Percentiles rank a stretch among this genome's conserved stretches.
These are phyloP conservation scores for Tyrannus savana DNA, from an alignment of 2,113 vertebrate genomes.

Conservation along the genomic window DNA sequence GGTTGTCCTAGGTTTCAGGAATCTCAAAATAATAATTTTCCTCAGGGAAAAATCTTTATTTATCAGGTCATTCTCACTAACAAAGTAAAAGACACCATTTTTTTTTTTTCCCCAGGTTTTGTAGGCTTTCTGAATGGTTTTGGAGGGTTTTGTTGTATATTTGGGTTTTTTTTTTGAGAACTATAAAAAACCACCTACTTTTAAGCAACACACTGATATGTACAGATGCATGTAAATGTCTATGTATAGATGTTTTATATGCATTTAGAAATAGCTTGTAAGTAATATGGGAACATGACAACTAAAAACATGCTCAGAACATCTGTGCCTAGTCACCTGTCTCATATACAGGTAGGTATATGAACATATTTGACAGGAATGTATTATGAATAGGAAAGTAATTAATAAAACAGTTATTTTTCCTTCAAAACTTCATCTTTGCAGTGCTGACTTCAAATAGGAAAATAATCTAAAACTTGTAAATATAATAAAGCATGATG, in stretches of 20 bases:
- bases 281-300: not conserved
- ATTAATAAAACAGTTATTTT: not conserved
- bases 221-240: not conserved
- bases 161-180: not conserved
- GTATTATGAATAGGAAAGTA: not conserved
- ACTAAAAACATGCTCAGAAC: not conserved
- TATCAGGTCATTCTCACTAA: not conserved
- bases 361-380: not conserved
- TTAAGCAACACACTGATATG: not conserved
- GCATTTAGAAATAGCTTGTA: not conserved
- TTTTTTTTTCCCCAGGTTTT: not conserved
- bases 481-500: slow-evolving; percentile 19
- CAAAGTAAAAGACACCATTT: not conserved
- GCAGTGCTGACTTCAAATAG: not conserved
- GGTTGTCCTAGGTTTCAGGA: not conserved
- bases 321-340: not conserved
- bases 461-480: not conserved
- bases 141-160: not conserved
- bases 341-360: not conserved
- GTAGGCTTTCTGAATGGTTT: rapidly evolving
- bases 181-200: not conserved
- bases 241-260: not conserved
- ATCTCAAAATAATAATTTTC: not conserved
- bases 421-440: not conserved
- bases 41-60: not conserved